These are phyloP conservation scores for Alviniconcha marisindica DNA, from an alignment of 1,140 invertebrate species.

Conservation along the genomic window DNA sequence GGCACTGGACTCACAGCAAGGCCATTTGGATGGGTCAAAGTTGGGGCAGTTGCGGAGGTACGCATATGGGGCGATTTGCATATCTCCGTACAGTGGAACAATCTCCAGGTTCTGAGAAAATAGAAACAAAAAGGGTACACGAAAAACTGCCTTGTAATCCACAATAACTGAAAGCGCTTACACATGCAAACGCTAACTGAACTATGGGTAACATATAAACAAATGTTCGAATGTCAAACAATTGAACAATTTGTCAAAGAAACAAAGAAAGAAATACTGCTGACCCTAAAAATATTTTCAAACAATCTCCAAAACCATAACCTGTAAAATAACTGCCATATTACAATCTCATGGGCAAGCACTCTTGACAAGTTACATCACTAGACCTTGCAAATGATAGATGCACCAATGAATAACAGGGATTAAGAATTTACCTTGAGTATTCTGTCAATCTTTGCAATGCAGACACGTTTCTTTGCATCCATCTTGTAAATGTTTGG, in stretches of 20 bases:
- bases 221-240: background rate
- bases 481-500: conserved; percentile 96
- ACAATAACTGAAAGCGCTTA: no score
- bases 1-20: conserved; percentile 81
- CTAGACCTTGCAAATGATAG: no score
- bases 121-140: no score
- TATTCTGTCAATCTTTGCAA: conserved; percentile 97
- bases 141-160: no score
- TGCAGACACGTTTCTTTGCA: conserved; percentile 96
- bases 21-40: conserved; percentile 96
- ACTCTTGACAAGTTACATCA: no score
- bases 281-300: background rate
- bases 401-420: no score
- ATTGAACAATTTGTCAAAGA: background rate
- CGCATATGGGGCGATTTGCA: conserved; percentile 99
- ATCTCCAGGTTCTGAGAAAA: conserved; percentile 87
- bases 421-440: conserved; percentile 85
- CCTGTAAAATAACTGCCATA: no score
- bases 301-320: no score
- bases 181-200: no score
- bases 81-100: conserved; percentile 98
- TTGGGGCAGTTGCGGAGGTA: conserved; percentile 97
- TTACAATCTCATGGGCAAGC: no score
- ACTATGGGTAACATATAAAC: no score
- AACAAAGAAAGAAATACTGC: background rate